These are phyloP conservation scores for Gallinago solitaria DNA, from an alignment of 2,797 vertebrate genomes.

Conservation along the genomic window DNA sequence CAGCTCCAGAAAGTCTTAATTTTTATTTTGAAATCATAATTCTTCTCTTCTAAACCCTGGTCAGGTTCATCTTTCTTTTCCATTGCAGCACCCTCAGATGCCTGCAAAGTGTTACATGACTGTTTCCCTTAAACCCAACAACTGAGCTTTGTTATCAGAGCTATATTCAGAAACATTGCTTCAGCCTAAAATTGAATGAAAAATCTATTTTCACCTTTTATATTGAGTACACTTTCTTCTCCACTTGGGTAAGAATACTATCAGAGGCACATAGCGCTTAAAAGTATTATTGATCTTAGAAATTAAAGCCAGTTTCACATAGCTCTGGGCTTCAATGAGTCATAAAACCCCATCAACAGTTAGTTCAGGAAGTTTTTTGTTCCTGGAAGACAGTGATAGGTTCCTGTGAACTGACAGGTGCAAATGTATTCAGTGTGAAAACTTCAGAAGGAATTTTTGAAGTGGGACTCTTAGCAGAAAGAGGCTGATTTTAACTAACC, in stretches of 20 bases:
- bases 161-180: conserved; percentile 26
- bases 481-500: conserved; percentile 9
- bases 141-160: neutral
- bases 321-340: conserved; percentile 20
- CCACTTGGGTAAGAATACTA: neutral
- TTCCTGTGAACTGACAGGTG: conserved; percentile 9
- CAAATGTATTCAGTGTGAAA: conserved; percentile 27
- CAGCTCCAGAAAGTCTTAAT: neutral
- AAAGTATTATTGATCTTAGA: conserved; percentile 41
- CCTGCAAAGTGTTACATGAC: neutral
- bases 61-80: neutral
- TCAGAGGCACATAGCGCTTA: neutral
- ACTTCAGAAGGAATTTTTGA: conserved; percentile 30
- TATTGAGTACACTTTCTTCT: neutral
- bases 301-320: conserved; percentile 53
- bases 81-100: neutral
- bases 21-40: neutral
- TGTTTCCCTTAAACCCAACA: neutral
- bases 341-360: conserved; percentile 7
- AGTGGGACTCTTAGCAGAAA: neutral
- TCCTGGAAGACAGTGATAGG: neutral
- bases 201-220: conserved; percentile 33
- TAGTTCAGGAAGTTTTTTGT: conserved; percentile 3
- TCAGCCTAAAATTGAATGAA: conserved; percentile 18
- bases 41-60: neutral